Conservation (phyloP, 2,888 invertebrate genomes). For the Scaeva pyrastri region DNA sequence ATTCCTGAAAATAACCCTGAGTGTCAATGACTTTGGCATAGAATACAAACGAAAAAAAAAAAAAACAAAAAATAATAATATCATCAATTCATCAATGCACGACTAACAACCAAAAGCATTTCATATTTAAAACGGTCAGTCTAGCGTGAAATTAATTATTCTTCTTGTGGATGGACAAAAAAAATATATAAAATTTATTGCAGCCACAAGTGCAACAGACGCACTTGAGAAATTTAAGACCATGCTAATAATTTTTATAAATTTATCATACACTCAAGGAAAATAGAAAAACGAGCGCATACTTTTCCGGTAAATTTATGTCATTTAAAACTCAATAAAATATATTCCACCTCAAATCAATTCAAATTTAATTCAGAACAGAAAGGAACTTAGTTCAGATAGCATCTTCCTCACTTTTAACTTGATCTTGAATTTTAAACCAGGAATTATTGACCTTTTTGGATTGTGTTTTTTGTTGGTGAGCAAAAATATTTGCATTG, state of each 20-base stretch:
- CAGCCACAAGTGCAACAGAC: slow-evolving; percentile 41
- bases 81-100: slow-evolving; percentile 25
- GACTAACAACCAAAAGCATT: slow-evolving; percentile 11
- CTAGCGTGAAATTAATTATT: slow-evolving; percentile 38
- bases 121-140: slow-evolving; percentile 17
- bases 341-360: slow-evolving; percentile 12
- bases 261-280: slow-evolving; percentile 1
- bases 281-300: background rate
- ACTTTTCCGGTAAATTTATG: background rate
- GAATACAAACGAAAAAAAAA: background rate
- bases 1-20: slow-evolving; percentile 25
- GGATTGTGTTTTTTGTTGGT: slow-evolving; percentile 16
- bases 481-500: slow-evolving; percentile 58
- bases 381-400: background rate
- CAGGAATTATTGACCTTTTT: slow-evolving; percentile 53
- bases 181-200: slow-evolving; percentile 2
- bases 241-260: background rate
- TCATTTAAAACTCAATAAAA: slow-evolving; percentile 20
- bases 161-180: background rate
- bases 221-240: slow-evolving; percentile 2
- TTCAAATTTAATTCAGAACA: slow-evolving; percentile 14
- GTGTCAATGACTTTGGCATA: slow-evolving; percentile 34
- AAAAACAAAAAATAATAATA: background rate
- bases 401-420: background rate
- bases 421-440: slow-evolving; percentile 48